These are phyloP conservation scores for Perca schrenkii DNA, from an alignment of 2,113 vertebrate species.

Conservation along the genomic window DNA sequence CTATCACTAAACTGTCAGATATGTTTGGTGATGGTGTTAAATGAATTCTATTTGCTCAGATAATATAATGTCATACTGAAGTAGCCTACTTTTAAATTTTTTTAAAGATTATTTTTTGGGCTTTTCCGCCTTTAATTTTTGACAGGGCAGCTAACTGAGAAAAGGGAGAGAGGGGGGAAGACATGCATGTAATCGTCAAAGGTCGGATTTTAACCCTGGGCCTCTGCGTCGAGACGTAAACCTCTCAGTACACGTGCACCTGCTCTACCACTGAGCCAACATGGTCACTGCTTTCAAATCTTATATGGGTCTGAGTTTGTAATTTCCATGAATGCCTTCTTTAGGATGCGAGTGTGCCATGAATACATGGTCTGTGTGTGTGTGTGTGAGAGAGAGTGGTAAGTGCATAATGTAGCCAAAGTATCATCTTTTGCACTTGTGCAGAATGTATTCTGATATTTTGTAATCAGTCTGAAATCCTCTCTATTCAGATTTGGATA, in stretches of 20 bases:
- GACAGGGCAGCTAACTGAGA: too few species aligned
- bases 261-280: too few species aligned
- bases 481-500: background rate
- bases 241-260: too few species aligned
- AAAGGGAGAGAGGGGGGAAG: too few species aligned
- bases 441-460: background rate
- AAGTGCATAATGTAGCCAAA: background rate
- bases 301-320: background rate
- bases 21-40: background rate
- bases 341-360: background rate
- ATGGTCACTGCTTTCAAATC: background rate
- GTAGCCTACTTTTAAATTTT: background rate
- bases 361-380: background rate
- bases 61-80: background rate
- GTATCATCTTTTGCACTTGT: conserved; percentile 3
- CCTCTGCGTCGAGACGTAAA: too few species aligned
- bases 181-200: too few species aligned
- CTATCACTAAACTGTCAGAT: background rate
- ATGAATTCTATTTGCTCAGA: background rate
- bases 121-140: too few species aligned
- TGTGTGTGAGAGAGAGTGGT: background rate
- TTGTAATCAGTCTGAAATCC: background rate
- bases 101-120: too few species aligned
- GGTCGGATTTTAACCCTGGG: too few species aligned
- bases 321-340: background rate